Percentiles rank a stretch among this genome's conserved stretches.
These are phyloP conservation scores for Seriola quinqueradiata DNA, from an alignment of 2,113 vertebrate species.

Conservation along the genomic window DNA sequence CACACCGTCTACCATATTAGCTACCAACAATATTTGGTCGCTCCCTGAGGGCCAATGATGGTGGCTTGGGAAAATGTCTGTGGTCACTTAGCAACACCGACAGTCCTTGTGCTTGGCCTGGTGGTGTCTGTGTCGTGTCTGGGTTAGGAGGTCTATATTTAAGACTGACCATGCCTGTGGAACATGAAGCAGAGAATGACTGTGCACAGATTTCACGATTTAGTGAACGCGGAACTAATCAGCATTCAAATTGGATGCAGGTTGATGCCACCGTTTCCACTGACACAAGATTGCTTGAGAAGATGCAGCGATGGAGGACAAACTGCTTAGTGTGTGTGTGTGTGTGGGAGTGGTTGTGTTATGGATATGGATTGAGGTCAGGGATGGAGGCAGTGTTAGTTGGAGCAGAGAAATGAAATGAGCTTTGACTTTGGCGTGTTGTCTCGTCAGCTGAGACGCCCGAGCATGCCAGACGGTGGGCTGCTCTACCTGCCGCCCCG, in stretches of 20 bases:
- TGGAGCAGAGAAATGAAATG: constrained; percentile 44
- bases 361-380: constrained; percentile 34
- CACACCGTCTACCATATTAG: background rate
- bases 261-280: constrained; percentile 21
- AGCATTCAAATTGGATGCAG: constrained; percentile 14
- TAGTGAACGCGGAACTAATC: constrained; percentile 35
- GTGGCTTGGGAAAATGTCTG: constrained; percentile 35
- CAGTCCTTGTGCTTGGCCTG: constrained; percentile 18
- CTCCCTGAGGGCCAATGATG: background rate
- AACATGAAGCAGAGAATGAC: constrained; percentile 37
- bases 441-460: constrained; percentile 50
- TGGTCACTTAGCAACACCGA: constrained; percentile 58
- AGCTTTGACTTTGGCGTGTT: constrained; percentile 56
- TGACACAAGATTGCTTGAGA: constrained; percentile 18
- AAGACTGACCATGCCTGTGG: constrained; percentile 27
- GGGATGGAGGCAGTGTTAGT: background rate
- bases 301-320: constrained; percentile 23
- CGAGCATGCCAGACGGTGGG: background rate
- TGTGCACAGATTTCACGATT: constrained; percentile 32
- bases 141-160: constrained; percentile 44
- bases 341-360: constrained; percentile 6
- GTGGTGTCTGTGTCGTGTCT: constrained; percentile 54
- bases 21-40: background rate
- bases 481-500: background rate
- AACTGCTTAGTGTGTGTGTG: background rate